A percentile compares a stretch with the other conserved stretches of the same genome.
phyloP scores from a whole-genome alignment of 2,888 invertebrate genomes.

The Podotricha telesiphe region DNA sequence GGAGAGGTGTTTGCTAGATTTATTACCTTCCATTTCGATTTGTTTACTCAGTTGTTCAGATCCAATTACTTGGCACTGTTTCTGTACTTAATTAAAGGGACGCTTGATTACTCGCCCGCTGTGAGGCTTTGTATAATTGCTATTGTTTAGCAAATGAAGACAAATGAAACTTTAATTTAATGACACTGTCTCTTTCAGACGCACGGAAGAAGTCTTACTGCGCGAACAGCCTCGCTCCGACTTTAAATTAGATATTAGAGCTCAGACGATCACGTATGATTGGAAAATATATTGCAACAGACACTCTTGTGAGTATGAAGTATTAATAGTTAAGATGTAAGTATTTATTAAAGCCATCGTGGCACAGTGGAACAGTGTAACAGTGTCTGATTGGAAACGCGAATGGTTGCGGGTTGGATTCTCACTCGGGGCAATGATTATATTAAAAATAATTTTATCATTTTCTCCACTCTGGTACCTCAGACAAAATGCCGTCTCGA shows the following conservation, averaged over 20 bases:
- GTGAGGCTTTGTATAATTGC: slow-evolving; percentile 83
- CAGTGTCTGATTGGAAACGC: too few species aligned
- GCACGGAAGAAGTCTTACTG: slow-evolving; percentile 68
- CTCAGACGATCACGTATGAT: slow-evolving; percentile 44
- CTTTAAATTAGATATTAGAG: slow-evolving; percentile 62
- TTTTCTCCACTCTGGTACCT: too few species aligned
- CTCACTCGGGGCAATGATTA: too few species aligned
- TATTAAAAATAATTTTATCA: too few species aligned
- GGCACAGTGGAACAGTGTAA: too few species aligned
- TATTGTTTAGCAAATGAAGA: slow-evolving; percentile 84
- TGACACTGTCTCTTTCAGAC: slow-evolving; percentile 81
- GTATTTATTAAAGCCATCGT: too few species aligned
- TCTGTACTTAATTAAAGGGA: slow-evolving; percentile 84
- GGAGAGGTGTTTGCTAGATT: slow-evolving; percentile 82
- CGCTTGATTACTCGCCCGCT: slow-evolving; percentile 84
- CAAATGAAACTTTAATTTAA: slow-evolving; percentile 84
- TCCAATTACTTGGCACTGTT: slow-evolving; percentile 84
- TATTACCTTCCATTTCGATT: slow-evolving; percentile 83
- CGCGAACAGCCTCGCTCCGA: slow-evolving; percentile 63
- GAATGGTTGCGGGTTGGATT: too few species aligned
- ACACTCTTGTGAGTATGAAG: not conserved
- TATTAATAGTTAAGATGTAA: too few species aligned
- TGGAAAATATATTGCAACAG: slow-evolving; percentile 32
- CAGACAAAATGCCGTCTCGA: too few species aligned
- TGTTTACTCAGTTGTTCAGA: slow-evolving; percentile 84